Base-by-base conservation (phyloP, 2,797 vertebrate species). In the Lutra lutra region DNA sequence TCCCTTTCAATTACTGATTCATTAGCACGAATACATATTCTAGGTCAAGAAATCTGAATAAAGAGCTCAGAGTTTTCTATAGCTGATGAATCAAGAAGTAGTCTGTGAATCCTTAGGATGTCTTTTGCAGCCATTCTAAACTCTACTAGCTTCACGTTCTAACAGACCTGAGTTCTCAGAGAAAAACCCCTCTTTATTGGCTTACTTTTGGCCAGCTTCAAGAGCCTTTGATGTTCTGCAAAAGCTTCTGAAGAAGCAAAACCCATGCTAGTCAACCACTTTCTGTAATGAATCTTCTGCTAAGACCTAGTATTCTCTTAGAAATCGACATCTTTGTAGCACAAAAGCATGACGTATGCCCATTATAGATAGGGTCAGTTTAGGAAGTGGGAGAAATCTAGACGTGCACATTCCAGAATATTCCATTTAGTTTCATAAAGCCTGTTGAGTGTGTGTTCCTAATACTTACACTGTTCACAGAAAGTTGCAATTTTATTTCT, bases 401-500 rank as follows among this genome's bases (percentile, higher is more conserved):
- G 62, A 79, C 43, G 38, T 66, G 21, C 7, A 38, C 14, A 89
- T 86, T 80, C 27, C 40, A 75, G 35, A 83, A 87, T 0, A 2
- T 91, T 56, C 48, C 73, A 73, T 85, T 73, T 86, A 23, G 29
- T 64, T 60, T 80, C 73, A 9, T 60, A 84, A 79, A 87, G 93
- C n/a, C 9, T 29, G 5, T 43, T 38, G 85, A 18, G 23, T 58
- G 7, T 80, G 18, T 51, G 46, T 94, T 85, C 66, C n/a, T 60
- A 85, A 46, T 85, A 51, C 40, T 46, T 40, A 62, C 0, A 78
- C 10, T 78, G 70, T 48, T 88, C 48, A 46, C 6, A 62, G 46
- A 85, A 93, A 77, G 58, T 2, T 91, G 84, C 6, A 96, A 88
- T 17, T 54, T 72, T 75, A 66, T 51, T 96, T 11, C 46, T 88